Base-by-base conservation (phyloP, 1,140 invertebrate genomes). In the Chrysopa pallens region DNA sequence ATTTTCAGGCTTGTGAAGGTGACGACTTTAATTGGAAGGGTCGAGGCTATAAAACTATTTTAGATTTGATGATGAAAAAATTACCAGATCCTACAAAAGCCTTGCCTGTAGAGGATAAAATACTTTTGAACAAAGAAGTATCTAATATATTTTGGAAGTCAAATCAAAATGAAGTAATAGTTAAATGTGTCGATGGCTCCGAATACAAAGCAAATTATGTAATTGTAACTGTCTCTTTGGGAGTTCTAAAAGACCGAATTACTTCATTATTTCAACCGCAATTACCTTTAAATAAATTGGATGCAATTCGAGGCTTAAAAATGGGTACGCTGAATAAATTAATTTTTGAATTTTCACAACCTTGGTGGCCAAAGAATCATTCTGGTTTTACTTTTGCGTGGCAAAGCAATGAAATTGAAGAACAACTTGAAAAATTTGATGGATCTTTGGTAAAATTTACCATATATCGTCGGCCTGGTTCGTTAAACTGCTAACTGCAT, bases 281-380 rank as follows among this genome's bases (percentile, higher is more conserved):
- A 11, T 50, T 82, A 29, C 72, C 78, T 0, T 40, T 54, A 14
- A 53, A 68, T 7, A 83, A 82, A 62, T 50, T 70, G 2, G 60
- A 64, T 29, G 61, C 71, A 0, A 79, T 82, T 14, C 60, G 75
- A 54, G 68, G 67, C 12, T 56, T 86, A 1, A 72, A 72, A 11
- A 68, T 82, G 47, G 82, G 80, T 33, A 73, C 73, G 1, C 69
- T 85, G 0, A 72, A 83, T 51, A 87, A 87, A 61, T 73, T 91
- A 40, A 85, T 79, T 49, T 51, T 84, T 13, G 69, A 78, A 53
- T 84, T 78, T 48, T 52, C 68, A 1, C 54, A 64, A 36, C 63
- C 63, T 23, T 83, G 80, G 67, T 77, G 78, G 72, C 66, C 70
- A 2, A 51, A 66, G 29, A 56, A 62, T 15, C 56, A 51, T 2